phyloP scores from a whole-genome alignment of 2,888 invertebrate genomes.

The Macroteleia sp. region DNA sequence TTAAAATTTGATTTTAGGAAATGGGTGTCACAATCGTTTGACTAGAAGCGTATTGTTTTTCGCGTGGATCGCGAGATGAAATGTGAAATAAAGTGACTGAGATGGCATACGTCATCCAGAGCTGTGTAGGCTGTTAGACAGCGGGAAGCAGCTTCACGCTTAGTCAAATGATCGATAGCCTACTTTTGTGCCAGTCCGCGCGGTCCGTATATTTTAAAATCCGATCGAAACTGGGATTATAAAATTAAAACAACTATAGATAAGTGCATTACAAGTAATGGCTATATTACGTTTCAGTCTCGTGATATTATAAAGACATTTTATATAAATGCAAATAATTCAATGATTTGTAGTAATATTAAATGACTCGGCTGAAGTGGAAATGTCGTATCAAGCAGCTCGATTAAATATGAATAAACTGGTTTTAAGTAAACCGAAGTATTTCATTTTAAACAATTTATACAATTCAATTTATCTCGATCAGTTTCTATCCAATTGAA shows the following conservation, averaged over 20 bases:
- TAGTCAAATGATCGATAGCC: constrained; percentile 69
- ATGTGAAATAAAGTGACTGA: constrained; percentile 39
- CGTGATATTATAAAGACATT: too few species aligned
- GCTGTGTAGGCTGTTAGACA: constrained; percentile 44
- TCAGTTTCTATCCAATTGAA: too few species aligned
- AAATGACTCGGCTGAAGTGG: too few species aligned
- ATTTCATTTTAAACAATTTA: too few species aligned
- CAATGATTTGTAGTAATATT: too few species aligned
- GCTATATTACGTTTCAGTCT: background rate
- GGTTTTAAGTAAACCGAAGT: too few species aligned
- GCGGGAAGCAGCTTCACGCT: constrained; percentile 47
- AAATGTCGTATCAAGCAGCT: too few species aligned
- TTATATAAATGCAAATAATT: too few species aligned
- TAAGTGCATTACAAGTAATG: background rate
- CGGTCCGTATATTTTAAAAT: constrained; percentile 57
- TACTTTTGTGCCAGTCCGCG: constrained; percentile 62
- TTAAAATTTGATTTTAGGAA: constrained; percentile 2
- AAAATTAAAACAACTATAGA: constrained; percentile 30
- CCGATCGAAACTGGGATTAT: constrained; percentile 42
- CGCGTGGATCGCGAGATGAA: constrained; percentile 17
- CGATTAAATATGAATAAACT: too few species aligned
- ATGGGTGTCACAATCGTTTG: constrained; percentile 4
- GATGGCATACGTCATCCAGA: constrained; percentile 53
- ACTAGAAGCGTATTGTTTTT: constrained; percentile 17
- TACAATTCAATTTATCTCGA: too few species aligned